phyloP scores from a whole-genome alignment of 1,140 invertebrate genomes.

The Lucilia sericata region DNA sequence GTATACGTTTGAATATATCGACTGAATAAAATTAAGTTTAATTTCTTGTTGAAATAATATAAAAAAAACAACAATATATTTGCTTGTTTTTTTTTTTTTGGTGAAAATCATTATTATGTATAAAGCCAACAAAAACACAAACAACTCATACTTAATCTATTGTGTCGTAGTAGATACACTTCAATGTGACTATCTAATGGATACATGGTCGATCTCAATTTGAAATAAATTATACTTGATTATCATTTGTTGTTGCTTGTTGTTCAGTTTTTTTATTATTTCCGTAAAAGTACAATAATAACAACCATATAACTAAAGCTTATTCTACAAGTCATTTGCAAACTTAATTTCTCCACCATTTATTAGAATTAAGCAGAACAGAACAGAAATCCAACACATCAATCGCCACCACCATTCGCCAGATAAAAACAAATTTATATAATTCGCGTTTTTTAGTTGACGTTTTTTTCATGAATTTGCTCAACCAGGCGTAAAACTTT shows the following conservation, averaged over 20 bases:
- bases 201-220: slow-evolving; percentile 55
- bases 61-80: slow-evolving; percentile 32
- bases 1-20: not conserved
- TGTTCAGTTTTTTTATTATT: slow-evolving; percentile 43
- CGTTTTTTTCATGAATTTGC: slow-evolving; percentile 15
- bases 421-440: slow-evolving; percentile 3
- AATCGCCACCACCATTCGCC: not conserved
- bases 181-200: slow-evolving; percentile 45
- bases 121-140: not conserved
- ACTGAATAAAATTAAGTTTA: slow-evolving; percentile 37
- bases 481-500: slow-evolving; percentile 66
- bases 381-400: not conserved
- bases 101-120: not conserved
- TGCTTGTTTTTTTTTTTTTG: not conserved
- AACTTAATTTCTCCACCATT: slow-evolving; percentile 62
- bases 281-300: slow-evolving; percentile 23
- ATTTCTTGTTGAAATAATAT: slow-evolving; percentile 23
- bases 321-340: slow-evolving; percentile 67
- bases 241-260: slow-evolving; percentile 56
- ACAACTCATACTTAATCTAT: not conserved
- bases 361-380: not conserved
- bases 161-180: not conserved
- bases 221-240: slow-evolving; percentile 68
- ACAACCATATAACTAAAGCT: not conserved
- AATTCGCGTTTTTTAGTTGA: slow-evolving; percentile 16